A percentile compares a stretch with the other conserved stretches of the same genome.
Conservation (phyloP, 1,140 invertebrate species). For the Argopecten irradians region DNA sequence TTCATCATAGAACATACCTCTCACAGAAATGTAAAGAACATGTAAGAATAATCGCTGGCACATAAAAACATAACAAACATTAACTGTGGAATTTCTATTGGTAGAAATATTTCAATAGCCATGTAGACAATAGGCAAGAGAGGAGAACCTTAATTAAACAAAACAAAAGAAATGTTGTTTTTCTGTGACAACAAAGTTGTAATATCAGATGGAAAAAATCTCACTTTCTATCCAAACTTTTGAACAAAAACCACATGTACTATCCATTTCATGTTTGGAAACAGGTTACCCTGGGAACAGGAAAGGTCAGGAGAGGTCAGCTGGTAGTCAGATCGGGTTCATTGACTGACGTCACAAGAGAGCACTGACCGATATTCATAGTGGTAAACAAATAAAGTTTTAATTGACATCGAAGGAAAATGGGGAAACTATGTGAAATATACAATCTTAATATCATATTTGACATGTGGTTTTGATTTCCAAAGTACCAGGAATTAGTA, state of each 20-base stretch:
- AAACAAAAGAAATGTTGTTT: not conserved
- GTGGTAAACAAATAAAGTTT: constrained; percentile 12
- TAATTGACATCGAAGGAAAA: not conserved
- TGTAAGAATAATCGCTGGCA: too few relatives aligned
- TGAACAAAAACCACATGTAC: not conserved
- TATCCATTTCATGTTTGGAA: not conserved
- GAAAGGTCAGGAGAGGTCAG: not conserved
- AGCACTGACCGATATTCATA: constrained; percentile 3
- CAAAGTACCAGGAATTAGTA: too few relatives aligned
- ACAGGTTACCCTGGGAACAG: not conserved
- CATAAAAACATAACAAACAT: too few relatives aligned
- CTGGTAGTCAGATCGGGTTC: not conserved
- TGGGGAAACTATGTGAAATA: too few relatives aligned
- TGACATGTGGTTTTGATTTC: too few relatives aligned
- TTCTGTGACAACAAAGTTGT: not conserved
- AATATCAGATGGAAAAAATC: not conserved
- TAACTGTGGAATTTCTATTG: too few relatives aligned
- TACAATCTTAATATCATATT: too few relatives aligned
- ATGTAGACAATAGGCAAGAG: too few relatives aligned
- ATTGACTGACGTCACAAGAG: not conserved
- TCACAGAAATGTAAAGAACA: too few relatives aligned
- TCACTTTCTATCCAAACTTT: not conserved
- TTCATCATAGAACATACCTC: too few relatives aligned
- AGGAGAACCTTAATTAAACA: too few relatives aligned
- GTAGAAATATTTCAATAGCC: too few relatives aligned